phyloP scores from a whole-genome alignment of 2,888 invertebrate species.

The Pardosa pseudoannulata region DNA sequence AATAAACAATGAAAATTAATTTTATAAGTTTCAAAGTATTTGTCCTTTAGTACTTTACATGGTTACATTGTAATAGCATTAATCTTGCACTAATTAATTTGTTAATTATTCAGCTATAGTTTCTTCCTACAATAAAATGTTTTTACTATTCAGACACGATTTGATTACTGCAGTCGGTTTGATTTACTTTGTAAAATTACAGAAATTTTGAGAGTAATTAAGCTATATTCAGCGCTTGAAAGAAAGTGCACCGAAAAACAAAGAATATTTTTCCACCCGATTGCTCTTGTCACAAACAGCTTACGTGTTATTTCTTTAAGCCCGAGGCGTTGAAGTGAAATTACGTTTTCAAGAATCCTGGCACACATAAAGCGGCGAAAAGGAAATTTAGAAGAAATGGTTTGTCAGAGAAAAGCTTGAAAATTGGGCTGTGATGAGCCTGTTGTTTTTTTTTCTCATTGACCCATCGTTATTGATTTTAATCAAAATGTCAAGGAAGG shows the following conservation, averaged over 20 bases:
- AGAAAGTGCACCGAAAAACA: neutral
- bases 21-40: no score
- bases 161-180: no score
- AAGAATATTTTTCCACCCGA: neutral
- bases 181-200: neutral
- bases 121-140: no score
- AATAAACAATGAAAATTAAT: no score
- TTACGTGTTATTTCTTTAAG: conserved; percentile 18
- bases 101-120: no score
- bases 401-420: neutral
- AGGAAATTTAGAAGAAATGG: conserved; percentile 21
- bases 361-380: neutral
- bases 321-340: conserved; percentile 13
- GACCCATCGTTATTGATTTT: conserved; percentile 1
- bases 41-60: no score
- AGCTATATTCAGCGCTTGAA: neutral
- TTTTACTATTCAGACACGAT: no score
- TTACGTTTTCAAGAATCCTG: conserved; percentile 7
- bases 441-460: conserved; percentile 13
- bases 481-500: conserved; percentile 13
- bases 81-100: no score
- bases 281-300: conserved; percentile 8
- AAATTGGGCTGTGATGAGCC: conserved; percentile 10
- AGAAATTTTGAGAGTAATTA: neutral
- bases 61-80: no score